Conservation (phyloP, 2,888 invertebrate species). For the Lumbricus terrestris region DNA sequence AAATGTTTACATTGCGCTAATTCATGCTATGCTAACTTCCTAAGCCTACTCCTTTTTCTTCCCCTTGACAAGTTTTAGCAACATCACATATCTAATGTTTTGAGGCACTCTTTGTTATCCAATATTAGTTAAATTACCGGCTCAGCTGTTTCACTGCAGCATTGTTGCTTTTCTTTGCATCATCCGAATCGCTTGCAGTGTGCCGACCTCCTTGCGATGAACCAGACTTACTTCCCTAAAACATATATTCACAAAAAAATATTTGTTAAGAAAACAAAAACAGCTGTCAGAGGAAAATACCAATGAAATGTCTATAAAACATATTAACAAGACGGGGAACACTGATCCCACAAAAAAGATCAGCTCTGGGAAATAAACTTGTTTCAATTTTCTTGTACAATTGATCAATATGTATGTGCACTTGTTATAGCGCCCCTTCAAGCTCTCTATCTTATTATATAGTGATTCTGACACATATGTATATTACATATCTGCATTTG, state of each 20-base stretch:
- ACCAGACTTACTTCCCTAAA: not conserved
- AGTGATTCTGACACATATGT: not conserved
- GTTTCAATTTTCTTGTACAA: no score
- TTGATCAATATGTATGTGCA: no score
- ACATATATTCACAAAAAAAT: not conserved
- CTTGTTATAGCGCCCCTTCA: no score
- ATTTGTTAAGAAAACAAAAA: not conserved
- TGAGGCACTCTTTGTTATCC: not conserved
- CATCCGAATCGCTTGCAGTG: not conserved
- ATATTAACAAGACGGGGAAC: not conserved
- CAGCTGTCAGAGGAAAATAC: not conserved
- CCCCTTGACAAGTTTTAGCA: not conserved
- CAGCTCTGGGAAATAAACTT: not conserved
- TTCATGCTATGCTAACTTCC: not conserved
- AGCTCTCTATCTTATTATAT: no score
- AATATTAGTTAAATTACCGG: not conserved
- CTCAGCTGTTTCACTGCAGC: not conserved
- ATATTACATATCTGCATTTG: no score
- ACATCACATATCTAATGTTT: not conserved
- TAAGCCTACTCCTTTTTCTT: not conserved
- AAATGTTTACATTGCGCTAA: no score
- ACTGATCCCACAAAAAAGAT: not conserved
- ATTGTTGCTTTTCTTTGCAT: not conserved
- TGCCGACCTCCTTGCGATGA: not conserved
- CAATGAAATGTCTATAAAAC: not conserved